phyloP scores from a whole-genome alignment of 2,888 invertebrate species.

The Ditula angustiorana region DNA sequence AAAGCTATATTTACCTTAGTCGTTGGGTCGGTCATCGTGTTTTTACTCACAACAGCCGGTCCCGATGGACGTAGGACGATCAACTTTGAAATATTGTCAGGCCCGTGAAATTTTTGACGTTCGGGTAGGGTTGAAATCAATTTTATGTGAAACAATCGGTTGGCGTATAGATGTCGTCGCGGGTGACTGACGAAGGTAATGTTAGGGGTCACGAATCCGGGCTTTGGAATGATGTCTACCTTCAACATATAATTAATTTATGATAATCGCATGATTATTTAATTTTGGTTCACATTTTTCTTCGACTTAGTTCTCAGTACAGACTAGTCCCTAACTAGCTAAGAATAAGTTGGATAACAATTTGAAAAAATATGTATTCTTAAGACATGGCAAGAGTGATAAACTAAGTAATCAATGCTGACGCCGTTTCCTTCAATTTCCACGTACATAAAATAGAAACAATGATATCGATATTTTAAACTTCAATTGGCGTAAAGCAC shows the following conservation, averaged over 20 bases:
- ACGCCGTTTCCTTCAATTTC: too few relatives aligned
- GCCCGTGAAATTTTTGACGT: constrained; percentile 66
- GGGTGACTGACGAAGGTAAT: constrained; percentile 70
- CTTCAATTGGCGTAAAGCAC: too few relatives aligned
- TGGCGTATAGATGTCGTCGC: constrained; percentile 50
- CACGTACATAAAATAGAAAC: too few relatives aligned
- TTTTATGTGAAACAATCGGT: constrained; percentile 71
- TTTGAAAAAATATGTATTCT: too few relatives aligned
- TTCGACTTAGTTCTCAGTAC: too few relatives aligned
- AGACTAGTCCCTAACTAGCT: too few relatives aligned
- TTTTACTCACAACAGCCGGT: constrained; percentile 71
- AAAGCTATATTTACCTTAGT: constrained; percentile 73
- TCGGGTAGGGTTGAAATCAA: constrained; percentile 71
- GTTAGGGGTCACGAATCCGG: constrained; percentile 58
- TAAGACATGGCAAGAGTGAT: too few relatives aligned
- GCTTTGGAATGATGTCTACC: constrained; percentile 5
- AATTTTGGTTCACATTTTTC: too few relatives aligned
- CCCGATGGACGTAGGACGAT: constrained; percentile 46
- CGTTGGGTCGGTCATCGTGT: constrained; percentile 65
- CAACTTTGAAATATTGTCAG: constrained; percentile 63
- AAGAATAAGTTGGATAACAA: too few relatives aligned
- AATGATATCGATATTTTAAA: too few relatives aligned
- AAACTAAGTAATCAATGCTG: too few relatives aligned
- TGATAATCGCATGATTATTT: too few relatives aligned
- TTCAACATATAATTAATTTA: not conserved